Evolutionary conservation across 2,797 vertebrate genomes (phyloP).

Genomic region (Buphagus erythrorhynchus): DNA sequence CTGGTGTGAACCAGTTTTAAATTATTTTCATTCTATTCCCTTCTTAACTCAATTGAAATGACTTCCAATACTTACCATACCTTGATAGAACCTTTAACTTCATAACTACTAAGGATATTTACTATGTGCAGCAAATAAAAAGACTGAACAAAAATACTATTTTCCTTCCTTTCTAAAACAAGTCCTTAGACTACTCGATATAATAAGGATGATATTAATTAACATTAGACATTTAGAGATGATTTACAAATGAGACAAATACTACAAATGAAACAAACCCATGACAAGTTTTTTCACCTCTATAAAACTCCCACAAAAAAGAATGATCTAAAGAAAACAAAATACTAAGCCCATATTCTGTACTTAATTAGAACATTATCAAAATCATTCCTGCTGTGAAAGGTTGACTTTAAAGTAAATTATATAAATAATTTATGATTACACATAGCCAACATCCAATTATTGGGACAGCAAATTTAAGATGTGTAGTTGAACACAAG

Average conservation of each 20-base stretch:
- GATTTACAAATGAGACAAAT: neutral
- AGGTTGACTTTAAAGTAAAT: neutral
- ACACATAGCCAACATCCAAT: neutral
- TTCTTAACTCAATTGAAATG: constrained; percentile 63
- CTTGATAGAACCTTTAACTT: constrained; percentile 32
- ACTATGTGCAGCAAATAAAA: neutral
- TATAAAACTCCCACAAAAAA: neutral
- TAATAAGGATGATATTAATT: neutral
- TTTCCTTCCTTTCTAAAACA: neutral
- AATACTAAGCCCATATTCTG: neutral
- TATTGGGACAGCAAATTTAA: neutral
- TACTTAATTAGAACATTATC: neutral
- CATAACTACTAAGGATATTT: neutral
- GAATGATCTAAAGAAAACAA: neutral
- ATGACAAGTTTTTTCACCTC: neutral
- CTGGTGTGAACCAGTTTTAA: constrained; percentile 80
- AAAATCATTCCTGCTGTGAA: neutral
- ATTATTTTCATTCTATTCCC: constrained; percentile 70
- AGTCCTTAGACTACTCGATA: neutral
- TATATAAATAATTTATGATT: neutral
- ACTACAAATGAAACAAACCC: neutral
- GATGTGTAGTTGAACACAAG: neutral
- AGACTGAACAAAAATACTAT: neutral
- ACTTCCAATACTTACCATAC: constrained; percentile 48
- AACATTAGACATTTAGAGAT: neutral